These are phyloP conservation scores for Helarctos malayanus DNA, from an alignment of 2,797 vertebrate species.

Conservation along the genomic window DNA sequence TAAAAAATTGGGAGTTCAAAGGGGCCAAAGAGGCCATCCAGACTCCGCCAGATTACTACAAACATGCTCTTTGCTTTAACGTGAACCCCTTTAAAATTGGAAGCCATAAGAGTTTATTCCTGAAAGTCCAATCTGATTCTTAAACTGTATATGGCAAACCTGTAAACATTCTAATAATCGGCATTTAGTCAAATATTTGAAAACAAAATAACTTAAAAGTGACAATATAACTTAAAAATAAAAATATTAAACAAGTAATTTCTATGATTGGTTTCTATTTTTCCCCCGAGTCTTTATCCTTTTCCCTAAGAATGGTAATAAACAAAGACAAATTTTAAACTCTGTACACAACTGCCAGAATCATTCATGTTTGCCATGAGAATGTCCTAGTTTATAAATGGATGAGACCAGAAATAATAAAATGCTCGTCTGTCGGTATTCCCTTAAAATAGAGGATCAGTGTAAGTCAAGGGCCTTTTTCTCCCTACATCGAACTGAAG, in stretches of 20 bases:
- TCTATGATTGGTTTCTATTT: slow-evolving; percentile 30
- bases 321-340: slow-evolving; percentile 24
- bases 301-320: background rate
- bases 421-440: background rate
- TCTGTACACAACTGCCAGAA: background rate
- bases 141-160: background rate
- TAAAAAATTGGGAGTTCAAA: background rate
- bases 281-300: slow-evolving; percentile 1
- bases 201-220: slow-evolving; percentile 52
- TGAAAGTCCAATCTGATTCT: background rate
- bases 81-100: background rate
- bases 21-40: background rate
- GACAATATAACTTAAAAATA: slow-evolving; percentile 5
- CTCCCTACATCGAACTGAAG: background rate
- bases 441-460: slow-evolving; percentile 17
- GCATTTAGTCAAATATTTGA: slow-evolving; percentile 50
- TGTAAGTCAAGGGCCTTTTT: background rate
- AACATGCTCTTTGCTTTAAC: background rate
- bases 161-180: background rate
- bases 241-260: slow-evolving; percentile 35
- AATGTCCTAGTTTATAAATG: background rate
- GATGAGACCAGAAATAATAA: background rate
- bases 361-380: background rate
- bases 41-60: background rate
- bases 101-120: background rate